Evolutionary conservation across 2,888 invertebrate species (phyloP), one percentile per base, ranked within the genome.

Genomic region (Melieria omissa): DNA sequence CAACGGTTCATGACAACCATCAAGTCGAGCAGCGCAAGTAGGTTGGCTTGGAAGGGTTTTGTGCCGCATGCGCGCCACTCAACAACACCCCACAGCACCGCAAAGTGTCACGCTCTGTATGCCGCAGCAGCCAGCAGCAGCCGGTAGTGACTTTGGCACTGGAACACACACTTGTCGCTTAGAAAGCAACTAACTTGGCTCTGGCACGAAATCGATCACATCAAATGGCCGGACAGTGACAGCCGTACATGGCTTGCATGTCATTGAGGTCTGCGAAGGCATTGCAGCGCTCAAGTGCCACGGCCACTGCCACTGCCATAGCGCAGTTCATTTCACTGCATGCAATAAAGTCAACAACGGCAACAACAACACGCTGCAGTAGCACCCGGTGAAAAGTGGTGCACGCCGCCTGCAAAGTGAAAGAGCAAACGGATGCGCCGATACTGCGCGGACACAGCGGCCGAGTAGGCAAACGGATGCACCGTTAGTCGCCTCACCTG

Each of bases 181-280:
- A 42, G 29, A 67, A 67, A 67, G 58, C 66, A 49, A 58, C 42
- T 49, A 67, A 49, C 52, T 57, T 46, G 45, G 54, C 29, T 52
- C 47, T 82, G 29, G 82, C 82, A 83, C 82, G 81, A 81, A 83
- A 82, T 83, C 83, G 83, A 82, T 82, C 83, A 82, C 83, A 83
- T 83, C 83, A 69, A 62, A 69, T 71, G 71, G 72, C 71, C 69
- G 74, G 68, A 71, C 67, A 69, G 74, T 71, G 74, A 68, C 70
- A 64, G 72, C 70, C 62, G 55, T 65, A 61, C 67, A 71, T 69
- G 69, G 55, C 63, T 55, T 69, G 69, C 69, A 69, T 60, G 67
- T 69, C 69, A 69, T 69, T 69, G 62, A 55, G 29, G 29, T 29
- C 29, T 29, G 29, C 29, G 29, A 3, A 29, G 29, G 29, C 29